These are phyloP conservation scores for Saccopteryx leptura DNA, from an alignment of 2,113 vertebrate genomes.

Conservation along the genomic window DNA sequence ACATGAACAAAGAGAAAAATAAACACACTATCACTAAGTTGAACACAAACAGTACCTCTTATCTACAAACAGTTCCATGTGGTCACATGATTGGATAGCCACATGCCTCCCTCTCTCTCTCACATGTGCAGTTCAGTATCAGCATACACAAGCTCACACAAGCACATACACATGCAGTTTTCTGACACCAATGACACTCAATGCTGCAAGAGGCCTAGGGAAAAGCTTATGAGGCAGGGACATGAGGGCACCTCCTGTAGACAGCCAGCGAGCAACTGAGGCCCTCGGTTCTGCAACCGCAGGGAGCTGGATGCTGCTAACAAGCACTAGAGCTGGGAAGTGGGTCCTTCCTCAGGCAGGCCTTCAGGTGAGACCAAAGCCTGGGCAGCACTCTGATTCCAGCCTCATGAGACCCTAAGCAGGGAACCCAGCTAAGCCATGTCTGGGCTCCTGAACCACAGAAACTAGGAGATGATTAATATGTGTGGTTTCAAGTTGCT, in stretches of 20 bases:
- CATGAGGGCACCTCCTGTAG: neutral
- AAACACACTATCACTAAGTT: neutral
- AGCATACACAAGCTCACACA: neutral
- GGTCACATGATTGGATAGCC: neutral
- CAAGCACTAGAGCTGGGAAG: too few species aligned
- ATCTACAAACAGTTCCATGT: neutral
- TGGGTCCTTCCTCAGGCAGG: neutral
- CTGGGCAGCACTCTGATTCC: too few species aligned
- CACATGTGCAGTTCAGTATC: neutral
- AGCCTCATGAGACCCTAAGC: neutral
- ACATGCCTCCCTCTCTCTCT: neutral
- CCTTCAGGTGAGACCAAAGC: neutral
- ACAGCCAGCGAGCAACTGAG: neutral
- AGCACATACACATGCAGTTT: neutral
- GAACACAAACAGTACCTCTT: neutral
- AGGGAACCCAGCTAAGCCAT: neutral
- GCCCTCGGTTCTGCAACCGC: neutral
- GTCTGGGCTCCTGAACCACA: neutral
- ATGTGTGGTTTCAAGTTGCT: fast-evolving
- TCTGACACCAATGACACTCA: neutral
- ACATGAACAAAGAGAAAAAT: neutral
- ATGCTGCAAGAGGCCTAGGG: neutral
- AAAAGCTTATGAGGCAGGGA: neutral
- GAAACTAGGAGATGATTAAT: fast-evolving
- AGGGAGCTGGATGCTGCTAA: neutral